A percentile compares a stretch with the other conserved stretches of the same genome.
Evolutionary conservation across 2,113 vertebrate species (phyloP).

Genomic region (Pluvialis apricaria): DNA sequence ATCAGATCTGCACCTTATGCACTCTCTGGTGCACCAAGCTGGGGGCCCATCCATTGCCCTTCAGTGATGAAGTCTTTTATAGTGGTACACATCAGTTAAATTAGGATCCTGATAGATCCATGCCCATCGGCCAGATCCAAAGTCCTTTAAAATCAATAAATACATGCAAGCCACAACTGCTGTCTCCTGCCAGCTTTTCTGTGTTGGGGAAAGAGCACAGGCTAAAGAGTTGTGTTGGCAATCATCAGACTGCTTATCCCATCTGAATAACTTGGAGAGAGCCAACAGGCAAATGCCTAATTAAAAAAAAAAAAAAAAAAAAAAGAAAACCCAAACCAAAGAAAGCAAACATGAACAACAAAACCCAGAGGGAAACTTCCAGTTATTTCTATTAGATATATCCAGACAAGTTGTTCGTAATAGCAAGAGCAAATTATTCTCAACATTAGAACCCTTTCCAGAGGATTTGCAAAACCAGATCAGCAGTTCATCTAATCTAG

Average conservation of each 20-base stretch:
- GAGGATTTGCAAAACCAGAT: slow-evolving; percentile 9
- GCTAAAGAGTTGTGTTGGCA: not conserved
- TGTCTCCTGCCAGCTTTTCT: not conserved
- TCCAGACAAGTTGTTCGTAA: not conserved
- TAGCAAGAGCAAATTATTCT: not conserved
- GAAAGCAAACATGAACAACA: not conserved
- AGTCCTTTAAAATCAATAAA: not conserved
- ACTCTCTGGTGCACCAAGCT: not conserved
- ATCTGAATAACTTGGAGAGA: not conserved
- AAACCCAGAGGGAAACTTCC: not conserved
- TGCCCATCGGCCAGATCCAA: not conserved
- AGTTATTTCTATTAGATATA: not conserved
- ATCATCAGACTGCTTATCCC: not conserved
- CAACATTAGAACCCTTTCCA: slow-evolving; percentile 16
- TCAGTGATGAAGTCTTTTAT: not conserved
- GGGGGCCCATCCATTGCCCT: not conserved
- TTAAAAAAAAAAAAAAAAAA: not conserved
- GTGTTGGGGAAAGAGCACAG: not conserved
- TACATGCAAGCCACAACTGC: not conserved
- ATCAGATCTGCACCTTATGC: not conserved
- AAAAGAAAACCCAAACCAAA: too few species aligned
- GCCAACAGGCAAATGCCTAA: not conserved
- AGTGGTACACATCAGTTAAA: not conserved
- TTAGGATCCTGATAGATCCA: not conserved
- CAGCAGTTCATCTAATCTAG: not conserved